Evolutionary conservation across 53 echinoderm and acorn worm genomes (phyloP), one percentile per base, ranked within the genome.

Genomic region (Temnopleurus reevesii): DNA sequence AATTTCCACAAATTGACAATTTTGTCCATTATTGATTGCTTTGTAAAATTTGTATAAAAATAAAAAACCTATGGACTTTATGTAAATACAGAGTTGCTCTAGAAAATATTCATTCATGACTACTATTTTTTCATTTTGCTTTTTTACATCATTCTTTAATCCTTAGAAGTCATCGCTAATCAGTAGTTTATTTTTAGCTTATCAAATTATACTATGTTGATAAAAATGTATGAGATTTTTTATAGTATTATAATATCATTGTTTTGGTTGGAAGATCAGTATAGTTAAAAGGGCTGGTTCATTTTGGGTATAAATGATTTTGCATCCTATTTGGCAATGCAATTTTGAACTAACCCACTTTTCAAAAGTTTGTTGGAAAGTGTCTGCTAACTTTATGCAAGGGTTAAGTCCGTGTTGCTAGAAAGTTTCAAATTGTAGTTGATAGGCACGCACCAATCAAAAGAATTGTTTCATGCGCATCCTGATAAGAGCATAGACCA

Each of bases 81-180:
- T 83, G 83, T 83, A 83, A 83, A 83, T 83, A 83, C 83, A 83
- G 83, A 83, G 83, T 83, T 83, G 46, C 49, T 53, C 51, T 83
- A 45, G 29, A 81, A 45, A 27, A 27, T 47, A 30, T 81, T 47
- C 9, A 31, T 81, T 81, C 29, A 83, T 54, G 47, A 46, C 27
- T 79, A 47, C 45, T 29, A 77, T 10, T 41, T 47, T 46, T 49
- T 46, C 8, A 38, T 41, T 41, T 38, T 0, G 41, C 41, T 71
- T 71, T 41, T 71, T 38, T 8, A 41, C n/a, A n/a, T n/a, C n/a
- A n/a, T n/a, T 71, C 33, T 33, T 31, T 4, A 33, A 60, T 3
- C 63, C 33, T 63, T 63, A 56, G 7, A 23, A 13, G 15, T 63
- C 0, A 63, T 30, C 63, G 34, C 63, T 4, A 4, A 31, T 4